Evolutionary conservation across 2,797 vertebrate genomes (phyloP), one percentile per base, ranked within the genome.

Genomic region (Falco berigora): DNA sequence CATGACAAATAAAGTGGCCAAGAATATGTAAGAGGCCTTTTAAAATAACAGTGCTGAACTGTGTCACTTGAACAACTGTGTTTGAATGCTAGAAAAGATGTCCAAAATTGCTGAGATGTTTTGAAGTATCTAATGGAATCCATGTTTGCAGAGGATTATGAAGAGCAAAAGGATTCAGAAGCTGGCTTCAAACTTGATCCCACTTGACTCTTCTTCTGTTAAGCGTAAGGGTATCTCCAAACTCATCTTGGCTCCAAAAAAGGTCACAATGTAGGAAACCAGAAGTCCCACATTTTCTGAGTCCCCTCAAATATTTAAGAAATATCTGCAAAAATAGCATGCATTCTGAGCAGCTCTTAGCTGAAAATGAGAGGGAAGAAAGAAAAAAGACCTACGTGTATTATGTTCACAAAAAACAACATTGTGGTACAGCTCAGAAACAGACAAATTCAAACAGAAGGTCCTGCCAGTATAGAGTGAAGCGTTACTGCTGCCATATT

Each of bases 1-100:
- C 50, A 83, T 93, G 90, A 93, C 75, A 93, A 97, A 96, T 83
- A 92, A 90, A 80, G 69, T 78, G 76, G 16, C 58, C 58, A 64
- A 84, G 83, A 91, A 91, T 71, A 90, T 34, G 6, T 76, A 80
- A 83, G 34, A 90, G 23, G 53, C 46, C 30, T 77, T 80, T 88
- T 64, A 93, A 90, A 94, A 77, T 46, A 92, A 77, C 56, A 64
- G 9, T 74, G 83, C 49, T 64, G 76, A 94, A 64, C 34, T 64
- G 21, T 68, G 49, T 72, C 44, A 47, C 32, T 92, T 46, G 50
- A 91, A 67, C 2, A 8, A 53, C 24, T 67, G 15, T 71, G 36
- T 82, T 90, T 89, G 64, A 93, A 89, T 53, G 20, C 36, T 86
- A 38, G 55, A 79, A 91, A 86, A 77, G 16, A 34, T 90, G 40